Conservation (phyloP, 2,888 invertebrate species). For the Scrobipalpa atriplicella region DNA sequence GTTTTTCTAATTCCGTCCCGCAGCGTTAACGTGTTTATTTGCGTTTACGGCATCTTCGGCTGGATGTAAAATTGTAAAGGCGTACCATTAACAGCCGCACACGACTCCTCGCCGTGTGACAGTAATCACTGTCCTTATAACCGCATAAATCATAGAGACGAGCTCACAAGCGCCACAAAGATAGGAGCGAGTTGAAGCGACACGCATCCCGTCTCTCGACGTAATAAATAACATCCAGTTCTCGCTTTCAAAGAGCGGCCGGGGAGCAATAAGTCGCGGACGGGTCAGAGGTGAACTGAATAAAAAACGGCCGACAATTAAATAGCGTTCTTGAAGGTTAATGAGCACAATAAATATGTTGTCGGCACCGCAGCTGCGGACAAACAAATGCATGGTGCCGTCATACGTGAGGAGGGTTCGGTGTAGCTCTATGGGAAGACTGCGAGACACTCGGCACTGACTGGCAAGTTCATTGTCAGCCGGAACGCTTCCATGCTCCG, state of each 20-base stretch:
- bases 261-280: constrained; percentile 80
- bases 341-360: constrained; percentile 83
- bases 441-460: constrained; percentile 46
- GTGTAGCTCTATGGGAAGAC: constrained; percentile 50
- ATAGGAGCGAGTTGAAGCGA: constrained; percentile 76
- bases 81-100: constrained; percentile 40
- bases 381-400: constrained; percentile 76
- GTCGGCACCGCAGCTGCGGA: constrained; percentile 81
- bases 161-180: constrained; percentile 78
- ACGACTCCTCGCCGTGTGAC: constrained; percentile 57
- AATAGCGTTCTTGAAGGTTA: constrained; percentile 83
- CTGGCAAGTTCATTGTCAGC: constrained; percentile 71
- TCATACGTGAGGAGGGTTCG: constrained; percentile 75
- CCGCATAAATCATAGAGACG: constrained; percentile 74
- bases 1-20: constrained; percentile 25
- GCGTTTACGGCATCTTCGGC: constrained; percentile 23
- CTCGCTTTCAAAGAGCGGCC: constrained; percentile 79
- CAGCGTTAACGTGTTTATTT: constrained; percentile 29
- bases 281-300: constrained; percentile 81
- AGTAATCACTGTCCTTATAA: constrained; percentile 75
- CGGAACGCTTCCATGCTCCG: constrained; percentile 54
- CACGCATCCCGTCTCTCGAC: constrained; percentile 70
- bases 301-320: constrained; percentile 83
- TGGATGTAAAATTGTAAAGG: constrained; percentile 29
- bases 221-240: constrained; percentile 80